Evolutionary conservation across 2,797 vertebrate genomes (phyloP).

Genomic region (Falco concolor): DNA sequence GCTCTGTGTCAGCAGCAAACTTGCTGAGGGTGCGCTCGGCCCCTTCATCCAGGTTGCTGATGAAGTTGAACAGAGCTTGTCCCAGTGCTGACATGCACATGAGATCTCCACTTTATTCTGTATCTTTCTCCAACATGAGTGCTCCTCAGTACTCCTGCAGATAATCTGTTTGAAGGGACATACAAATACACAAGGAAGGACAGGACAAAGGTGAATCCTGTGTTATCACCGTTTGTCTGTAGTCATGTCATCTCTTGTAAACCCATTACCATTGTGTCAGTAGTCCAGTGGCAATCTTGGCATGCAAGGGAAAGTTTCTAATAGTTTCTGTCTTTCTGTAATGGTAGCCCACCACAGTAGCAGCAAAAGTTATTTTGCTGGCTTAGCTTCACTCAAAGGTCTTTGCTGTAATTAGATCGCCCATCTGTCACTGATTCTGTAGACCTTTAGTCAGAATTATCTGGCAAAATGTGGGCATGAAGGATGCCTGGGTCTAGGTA

Average conservation of each 20-base stretch:
- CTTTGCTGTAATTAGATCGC: neutral
- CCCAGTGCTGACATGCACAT: neutral
- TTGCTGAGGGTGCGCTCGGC: too few species aligned
- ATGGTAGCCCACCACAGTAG: neutral
- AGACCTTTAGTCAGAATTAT: neutral
- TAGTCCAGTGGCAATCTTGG: neutral
- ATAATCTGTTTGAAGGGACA: neutral
- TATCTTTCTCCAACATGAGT: neutral
- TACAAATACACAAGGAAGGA: neutral
- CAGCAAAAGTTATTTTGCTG: neutral
- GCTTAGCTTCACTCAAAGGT: neutral
- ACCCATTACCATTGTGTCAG: neutral
- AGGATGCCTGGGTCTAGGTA: neutral
- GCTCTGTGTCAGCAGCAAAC: too few species aligned
- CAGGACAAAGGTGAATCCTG: neutral
- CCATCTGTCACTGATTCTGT: neutral
- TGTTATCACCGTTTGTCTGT: neutral
- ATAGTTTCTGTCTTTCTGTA: neutral
- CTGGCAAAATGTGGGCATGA: neutral
- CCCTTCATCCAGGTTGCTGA: too few species aligned
- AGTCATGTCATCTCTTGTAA: neutral
- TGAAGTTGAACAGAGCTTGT: too few species aligned
- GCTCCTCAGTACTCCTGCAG: neutral
- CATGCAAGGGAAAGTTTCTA: neutral
- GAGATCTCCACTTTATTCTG: neutral